Conservation (phyloP, 1,140 invertebrate genomes). For the Muscidifurax raptorellus region DNA sequence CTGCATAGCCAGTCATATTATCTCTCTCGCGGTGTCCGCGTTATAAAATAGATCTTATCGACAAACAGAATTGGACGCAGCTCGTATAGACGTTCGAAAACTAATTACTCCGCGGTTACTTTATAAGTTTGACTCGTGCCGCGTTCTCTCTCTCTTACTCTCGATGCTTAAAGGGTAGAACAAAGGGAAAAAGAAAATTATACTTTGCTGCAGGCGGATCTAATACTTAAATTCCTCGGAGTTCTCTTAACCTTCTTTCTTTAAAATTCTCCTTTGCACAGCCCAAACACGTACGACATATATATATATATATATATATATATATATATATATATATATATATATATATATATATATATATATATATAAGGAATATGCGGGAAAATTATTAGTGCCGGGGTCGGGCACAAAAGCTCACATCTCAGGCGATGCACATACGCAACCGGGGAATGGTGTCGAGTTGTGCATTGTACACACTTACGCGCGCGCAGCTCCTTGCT, state of each 20-base stretch:
- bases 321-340: no score
- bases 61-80: not conserved
- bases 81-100: not conserved
- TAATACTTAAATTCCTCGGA: not conserved
- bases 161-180: not conserved
- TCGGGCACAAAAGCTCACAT: not conserved
- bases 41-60: constrained; percentile 4
- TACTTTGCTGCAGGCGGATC: not conserved
- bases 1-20: constrained; percentile 5
- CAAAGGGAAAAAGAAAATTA: not conserved
- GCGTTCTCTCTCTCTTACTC: no score
- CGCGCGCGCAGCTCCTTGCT: not conserved
- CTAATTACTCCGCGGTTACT: constrained; percentile 14
- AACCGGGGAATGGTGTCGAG: not conserved
- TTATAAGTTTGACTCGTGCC: not conserved
- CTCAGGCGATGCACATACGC: no score
- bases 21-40: not conserved
- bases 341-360: no score
- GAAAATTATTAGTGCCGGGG: not conserved
- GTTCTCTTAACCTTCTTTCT: not conserved
- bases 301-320: no score
- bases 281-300: no score
- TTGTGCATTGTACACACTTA: not conserved
- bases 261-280: not conserved
- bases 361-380: not conserved